Conservation (phyloP, 2,113 vertebrate genomes). For the Caranx ignobilis region DNA sequence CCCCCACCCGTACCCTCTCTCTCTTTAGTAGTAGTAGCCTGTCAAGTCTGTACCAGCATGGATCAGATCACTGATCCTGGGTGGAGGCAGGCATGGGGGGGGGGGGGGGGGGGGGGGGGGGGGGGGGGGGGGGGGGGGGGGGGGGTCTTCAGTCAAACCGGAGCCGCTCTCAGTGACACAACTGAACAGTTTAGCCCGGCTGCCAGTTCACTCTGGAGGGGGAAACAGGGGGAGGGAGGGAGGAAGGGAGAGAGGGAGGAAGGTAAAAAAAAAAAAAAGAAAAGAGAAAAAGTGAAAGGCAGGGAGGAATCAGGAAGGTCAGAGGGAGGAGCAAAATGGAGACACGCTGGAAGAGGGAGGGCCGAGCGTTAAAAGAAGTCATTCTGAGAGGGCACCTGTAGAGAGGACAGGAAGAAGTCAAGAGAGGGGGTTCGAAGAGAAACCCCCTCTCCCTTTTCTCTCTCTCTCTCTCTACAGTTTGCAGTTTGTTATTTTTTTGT, state of each 20-base stretch:
- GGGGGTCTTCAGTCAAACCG: constrained; percentile 9
- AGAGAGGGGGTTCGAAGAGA: constrained; percentile 64
- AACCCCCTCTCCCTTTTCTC: constrained; percentile 39
- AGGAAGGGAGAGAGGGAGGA: not conserved
- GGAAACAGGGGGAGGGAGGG: not conserved
- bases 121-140: not conserved
- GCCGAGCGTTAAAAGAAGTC: constrained; percentile 56
- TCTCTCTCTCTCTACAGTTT: constrained; percentile 9
- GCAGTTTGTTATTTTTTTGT: no score
- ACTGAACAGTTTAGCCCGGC: constrained; percentile 12
- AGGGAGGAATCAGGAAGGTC: constrained; percentile 68
- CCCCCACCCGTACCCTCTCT: no score
- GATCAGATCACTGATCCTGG: constrained; percentile 36
- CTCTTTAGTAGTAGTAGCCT: not conserved
- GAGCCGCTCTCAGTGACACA: constrained; percentile 12
- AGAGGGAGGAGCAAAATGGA: constrained; percentile 65
- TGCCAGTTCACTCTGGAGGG: constrained; percentile 8
- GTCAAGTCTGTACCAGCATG: constrained; percentile 13
- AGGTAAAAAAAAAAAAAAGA: not conserved
- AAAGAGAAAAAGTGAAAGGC: constrained; percentile 51
- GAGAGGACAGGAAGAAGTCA: constrained; percentile 63
- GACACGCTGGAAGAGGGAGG: constrained; percentile 64
- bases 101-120: not conserved
- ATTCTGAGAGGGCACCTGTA: constrained; percentile 73
- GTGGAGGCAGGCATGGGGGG: not conserved